Evolutionary conservation across 1,140 invertebrate genomes (phyloP).

Genomic region (Apis cerana): DNA sequence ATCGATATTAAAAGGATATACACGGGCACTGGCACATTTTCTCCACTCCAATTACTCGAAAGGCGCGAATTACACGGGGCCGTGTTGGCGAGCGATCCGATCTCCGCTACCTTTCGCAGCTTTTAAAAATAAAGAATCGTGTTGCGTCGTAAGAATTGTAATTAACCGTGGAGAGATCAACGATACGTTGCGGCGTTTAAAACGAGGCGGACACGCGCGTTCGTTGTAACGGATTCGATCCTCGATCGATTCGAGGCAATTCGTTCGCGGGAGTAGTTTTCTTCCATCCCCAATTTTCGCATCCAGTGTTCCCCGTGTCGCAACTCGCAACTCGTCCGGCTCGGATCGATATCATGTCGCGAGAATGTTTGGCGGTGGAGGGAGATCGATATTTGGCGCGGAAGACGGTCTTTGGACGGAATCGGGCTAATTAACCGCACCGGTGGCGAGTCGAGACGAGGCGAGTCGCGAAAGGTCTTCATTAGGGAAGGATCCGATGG

Average conservation of each 20-base stretch:
- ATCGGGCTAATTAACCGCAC: slow-evolving; percentile 51
- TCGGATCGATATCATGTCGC: neutral
- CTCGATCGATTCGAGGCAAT: neutral
- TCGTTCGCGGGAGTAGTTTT: neutral
- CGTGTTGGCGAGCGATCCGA: slow-evolving; percentile 19
- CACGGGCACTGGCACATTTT: slow-evolving; percentile 15
- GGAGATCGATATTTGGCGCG: too few relatives aligned
- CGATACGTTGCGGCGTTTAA: slow-evolving; percentile 19
- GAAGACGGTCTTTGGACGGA: neutral
- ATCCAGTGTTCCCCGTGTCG: too few relatives aligned
- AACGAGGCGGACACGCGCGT: slow-evolving; percentile 3
- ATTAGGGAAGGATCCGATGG: slow-evolving; percentile 61
- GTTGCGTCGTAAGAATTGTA: neutral
- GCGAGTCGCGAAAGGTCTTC: slow-evolving; percentile 58
- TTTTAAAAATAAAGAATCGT: slow-evolving; percentile 30
- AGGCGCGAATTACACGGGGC: slow-evolving; percentile 23
- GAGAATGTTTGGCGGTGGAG: neutral
- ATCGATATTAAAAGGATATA: neutral
- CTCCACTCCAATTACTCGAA: slow-evolving; percentile 26
- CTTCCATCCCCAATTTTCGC: neutral
- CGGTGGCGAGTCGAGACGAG: slow-evolving; percentile 49
- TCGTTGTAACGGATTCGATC: slow-evolving; percentile 2
- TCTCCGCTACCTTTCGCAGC: slow-evolving; percentile 15
- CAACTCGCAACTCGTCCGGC: neutral
- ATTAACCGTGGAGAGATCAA: slow-evolving; percentile 43